Conservation (phyloP, 2,113 vertebrate species). For the Peromyscus leucopus region DNA sequence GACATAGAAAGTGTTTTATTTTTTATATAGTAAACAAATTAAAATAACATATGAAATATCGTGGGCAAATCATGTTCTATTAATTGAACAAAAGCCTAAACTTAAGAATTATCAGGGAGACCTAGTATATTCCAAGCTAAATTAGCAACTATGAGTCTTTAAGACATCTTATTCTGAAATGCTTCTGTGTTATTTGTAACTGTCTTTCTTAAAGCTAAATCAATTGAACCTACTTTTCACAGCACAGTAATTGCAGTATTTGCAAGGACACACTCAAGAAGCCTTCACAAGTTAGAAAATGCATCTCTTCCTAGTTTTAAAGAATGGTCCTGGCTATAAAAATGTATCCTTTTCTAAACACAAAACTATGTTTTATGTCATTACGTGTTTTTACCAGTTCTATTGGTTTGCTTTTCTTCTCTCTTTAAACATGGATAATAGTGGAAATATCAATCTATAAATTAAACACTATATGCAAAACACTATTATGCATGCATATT, state of each 20-base stretch:
- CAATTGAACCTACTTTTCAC: constrained; percentile 25
- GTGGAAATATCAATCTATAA: constrained; percentile 35
- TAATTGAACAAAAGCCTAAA: constrained; percentile 9
- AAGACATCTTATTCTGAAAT: constrained; percentile 34
- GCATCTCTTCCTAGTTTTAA: background rate
- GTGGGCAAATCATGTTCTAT: constrained; percentile 38
- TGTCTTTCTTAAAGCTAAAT: constrained; percentile 36
- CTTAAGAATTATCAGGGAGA: constrained; percentile 6
- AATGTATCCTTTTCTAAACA: constrained; percentile 1
- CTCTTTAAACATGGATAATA: background rate
- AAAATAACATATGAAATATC: constrained; percentile 47
- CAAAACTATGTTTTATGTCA: constrained; percentile 5
- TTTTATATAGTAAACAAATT: constrained; percentile 47
- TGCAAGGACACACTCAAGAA: background rate
- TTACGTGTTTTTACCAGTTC: background rate
- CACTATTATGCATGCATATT: background rate
- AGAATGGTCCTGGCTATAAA: background rate
- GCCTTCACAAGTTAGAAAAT: constrained; percentile 24
- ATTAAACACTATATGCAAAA: constrained; percentile 41
- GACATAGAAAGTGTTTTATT: constrained; percentile 53
- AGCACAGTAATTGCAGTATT: background rate
- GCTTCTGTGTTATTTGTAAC: background rate
- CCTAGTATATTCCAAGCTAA: constrained; percentile 45
- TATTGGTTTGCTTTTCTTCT: constrained; percentile 22
- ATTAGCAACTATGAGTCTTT: background rate